Evolutionary conservation across 92 coral and sea anemone genomes (phyloP).

Genomic region (Palythoa grandis): DNA sequence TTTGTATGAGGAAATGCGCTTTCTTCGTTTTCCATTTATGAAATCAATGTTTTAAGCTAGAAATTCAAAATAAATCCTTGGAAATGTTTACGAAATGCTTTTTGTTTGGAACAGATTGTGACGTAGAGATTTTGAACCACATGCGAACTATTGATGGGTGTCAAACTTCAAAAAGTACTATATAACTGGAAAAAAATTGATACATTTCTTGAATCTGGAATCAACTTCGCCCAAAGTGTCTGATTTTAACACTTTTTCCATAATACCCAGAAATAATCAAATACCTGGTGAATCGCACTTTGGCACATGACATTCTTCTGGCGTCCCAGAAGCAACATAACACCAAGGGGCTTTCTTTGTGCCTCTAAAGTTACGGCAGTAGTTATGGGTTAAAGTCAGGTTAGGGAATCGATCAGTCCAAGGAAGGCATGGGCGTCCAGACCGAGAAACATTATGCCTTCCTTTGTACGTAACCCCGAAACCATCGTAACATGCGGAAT

Average conservation of each 20-base stretch:
- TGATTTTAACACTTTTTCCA: neutral
- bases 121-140: too few species aligned
- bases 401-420: slow-evolving; percentile 64
- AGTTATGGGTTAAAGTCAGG: slow-evolving; percentile 61
- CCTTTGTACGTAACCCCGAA: slow-evolving; percentile 76
- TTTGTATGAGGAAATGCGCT: too few species aligned
- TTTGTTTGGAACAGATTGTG: too few species aligned
- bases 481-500: slow-evolving; percentile 69
- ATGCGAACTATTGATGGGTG: too few species aligned
- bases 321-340: slow-evolving; percentile 53
- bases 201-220: neutral
- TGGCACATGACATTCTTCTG: slow-evolving; percentile 75
- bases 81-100: too few species aligned
- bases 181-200: too few species aligned
- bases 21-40: too few species aligned
- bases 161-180: too few species aligned
- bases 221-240: neutral
- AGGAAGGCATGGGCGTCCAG: slow-evolving; percentile 70
- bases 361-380: slow-evolving; percentile 82
- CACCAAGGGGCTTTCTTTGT: slow-evolving; percentile 81
- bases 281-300: slow-evolving; percentile 62
- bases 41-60: too few species aligned
- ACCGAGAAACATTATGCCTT: slow-evolving; percentile 62
- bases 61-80: too few species aligned
- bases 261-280: neutral